A percentile compares a stretch with the other conserved stretches of the same genome.
Conservation (phyloP, 2,888 invertebrate genomes). For the Sarcophaga rosellei region DNA sequence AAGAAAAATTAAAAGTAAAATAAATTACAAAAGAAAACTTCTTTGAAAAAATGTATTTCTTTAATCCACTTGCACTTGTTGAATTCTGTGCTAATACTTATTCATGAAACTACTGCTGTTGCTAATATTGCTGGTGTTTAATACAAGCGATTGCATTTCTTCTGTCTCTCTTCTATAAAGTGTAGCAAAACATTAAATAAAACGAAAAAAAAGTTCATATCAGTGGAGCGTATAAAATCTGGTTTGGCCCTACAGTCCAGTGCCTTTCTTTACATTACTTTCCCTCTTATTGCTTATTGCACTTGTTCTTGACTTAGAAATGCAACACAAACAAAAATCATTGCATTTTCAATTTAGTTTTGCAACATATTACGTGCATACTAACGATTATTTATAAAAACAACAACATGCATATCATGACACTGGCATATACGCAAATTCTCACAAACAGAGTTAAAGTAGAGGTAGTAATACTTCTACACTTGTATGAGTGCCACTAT, state of each 20-base stretch:
- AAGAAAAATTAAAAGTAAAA: too few species aligned
- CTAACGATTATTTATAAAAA: conserved; percentile 55
- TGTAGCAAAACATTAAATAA: not conserved
- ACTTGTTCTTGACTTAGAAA: conserved; percentile 16
- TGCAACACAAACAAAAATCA: not conserved
- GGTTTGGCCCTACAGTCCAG: conserved; percentile 57
- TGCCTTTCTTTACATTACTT: conserved; percentile 20
- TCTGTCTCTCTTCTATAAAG: not conserved
- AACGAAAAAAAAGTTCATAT: conserved; percentile 24
- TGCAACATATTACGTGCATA: conserved; percentile 62
- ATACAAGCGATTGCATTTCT: conserved; percentile 47
- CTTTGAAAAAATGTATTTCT: too few species aligned
- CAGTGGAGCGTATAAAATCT: conserved; percentile 66
- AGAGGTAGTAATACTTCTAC: too few species aligned
- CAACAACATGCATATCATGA: conserved; percentile 35
- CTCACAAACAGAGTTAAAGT: not conserved
- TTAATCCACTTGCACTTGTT: too few species aligned
- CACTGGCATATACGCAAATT: not conserved
- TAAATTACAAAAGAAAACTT: too few species aligned
- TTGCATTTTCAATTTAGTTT: conserved; percentile 34
- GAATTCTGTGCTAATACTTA: too few species aligned
- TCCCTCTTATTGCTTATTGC: conserved; percentile 40
- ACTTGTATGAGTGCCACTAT: not conserved
- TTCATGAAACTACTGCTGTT: too few species aligned
- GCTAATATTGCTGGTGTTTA: not conserved